Evolutionary conservation across 2,113 vertebrate species (phyloP).

Genomic region (Chloebia gouldiae): DNA sequence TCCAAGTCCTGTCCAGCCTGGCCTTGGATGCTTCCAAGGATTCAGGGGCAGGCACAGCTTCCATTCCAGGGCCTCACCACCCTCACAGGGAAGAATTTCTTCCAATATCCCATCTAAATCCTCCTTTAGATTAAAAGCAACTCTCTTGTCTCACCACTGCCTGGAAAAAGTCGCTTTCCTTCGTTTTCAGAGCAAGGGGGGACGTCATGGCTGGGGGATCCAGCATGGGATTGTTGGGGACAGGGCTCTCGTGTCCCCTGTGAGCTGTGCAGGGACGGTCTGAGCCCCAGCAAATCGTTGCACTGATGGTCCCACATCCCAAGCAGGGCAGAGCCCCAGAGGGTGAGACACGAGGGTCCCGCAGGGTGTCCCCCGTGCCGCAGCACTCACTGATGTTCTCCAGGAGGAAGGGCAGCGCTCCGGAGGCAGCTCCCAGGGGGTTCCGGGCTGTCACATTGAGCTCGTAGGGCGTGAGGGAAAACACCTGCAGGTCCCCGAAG

Average conservation of each 20-base stretch:
- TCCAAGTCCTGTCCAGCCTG: neutral
- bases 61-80: neutral
- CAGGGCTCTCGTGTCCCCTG: rapidly evolving
- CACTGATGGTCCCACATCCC: neutral
- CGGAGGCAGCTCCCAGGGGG: conserved; percentile 58
- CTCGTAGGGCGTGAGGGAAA: conserved; percentile 77
- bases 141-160: neutral
- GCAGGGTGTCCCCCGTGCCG: rapidly evolving
- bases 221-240: neutral
- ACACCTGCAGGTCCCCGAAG: conserved; percentile 76
- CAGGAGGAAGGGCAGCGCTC: conserved; percentile 71
- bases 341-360: neutral
- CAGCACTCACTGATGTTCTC: conserved; percentile 82
- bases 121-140: neutral
- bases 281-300: neutral
- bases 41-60: neutral
- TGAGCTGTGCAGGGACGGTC: neutral
- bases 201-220: too few species aligned
- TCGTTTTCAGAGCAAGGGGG: rapidly evolving
- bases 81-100: neutral
- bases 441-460: conserved; percentile 81
- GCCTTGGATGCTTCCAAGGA: neutral
- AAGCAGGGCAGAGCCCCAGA: rapidly evolving
- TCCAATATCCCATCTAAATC: neutral
- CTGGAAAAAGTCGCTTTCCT: neutral